A percentile compares a stretch with the other conserved stretches of the same genome.
phyloP scores from a whole-genome alignment of 2,113 vertebrate genomes.

The Atractosteus spatula region DNA sequence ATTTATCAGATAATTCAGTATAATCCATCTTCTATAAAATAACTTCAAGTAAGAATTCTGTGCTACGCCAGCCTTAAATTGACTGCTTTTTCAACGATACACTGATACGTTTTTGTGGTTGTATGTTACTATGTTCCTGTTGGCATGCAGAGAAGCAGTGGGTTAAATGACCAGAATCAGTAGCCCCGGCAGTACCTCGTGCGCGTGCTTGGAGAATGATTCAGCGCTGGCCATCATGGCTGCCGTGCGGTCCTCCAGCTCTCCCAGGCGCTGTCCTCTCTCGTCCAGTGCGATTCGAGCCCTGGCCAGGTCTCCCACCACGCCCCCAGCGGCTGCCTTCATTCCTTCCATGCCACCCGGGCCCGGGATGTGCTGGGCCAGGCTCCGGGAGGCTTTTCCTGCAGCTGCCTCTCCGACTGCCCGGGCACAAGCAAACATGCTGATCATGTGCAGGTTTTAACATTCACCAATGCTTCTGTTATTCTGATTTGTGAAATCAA shows the following conservation, averaged over 20 bases:
- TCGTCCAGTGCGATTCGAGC: slow-evolving; percentile 92
- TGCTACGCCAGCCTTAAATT: no score
- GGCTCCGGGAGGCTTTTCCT: slow-evolving; percentile 87
- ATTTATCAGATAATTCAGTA: no score
- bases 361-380: slow-evolving; percentile 95
- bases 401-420: slow-evolving; percentile 90
- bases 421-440: slow-evolving; percentile 13
- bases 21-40: no score
- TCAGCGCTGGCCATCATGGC: slow-evolving; percentile 96
- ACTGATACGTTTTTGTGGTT: no score
- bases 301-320: slow-evolving; percentile 84
- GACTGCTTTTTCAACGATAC: no score
- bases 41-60: no score
- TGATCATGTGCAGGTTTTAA: not conserved
- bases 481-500: no score
- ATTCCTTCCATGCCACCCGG: slow-evolving; percentile 82
- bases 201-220: slow-evolving; percentile 91
- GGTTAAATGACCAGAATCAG: no score
- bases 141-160: no score
- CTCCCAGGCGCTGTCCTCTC: slow-evolving; percentile 89
- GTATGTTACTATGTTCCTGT: no score
- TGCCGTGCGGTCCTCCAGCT: slow-evolving; percentile 90
- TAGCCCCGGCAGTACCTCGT: slow-evolving; percentile 71
- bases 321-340: slow-evolving; percentile 83
- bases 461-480: no score